Base-by-base conservation (phyloP, 1,140 invertebrate species). In the Dreissena rostriformis region DNA sequence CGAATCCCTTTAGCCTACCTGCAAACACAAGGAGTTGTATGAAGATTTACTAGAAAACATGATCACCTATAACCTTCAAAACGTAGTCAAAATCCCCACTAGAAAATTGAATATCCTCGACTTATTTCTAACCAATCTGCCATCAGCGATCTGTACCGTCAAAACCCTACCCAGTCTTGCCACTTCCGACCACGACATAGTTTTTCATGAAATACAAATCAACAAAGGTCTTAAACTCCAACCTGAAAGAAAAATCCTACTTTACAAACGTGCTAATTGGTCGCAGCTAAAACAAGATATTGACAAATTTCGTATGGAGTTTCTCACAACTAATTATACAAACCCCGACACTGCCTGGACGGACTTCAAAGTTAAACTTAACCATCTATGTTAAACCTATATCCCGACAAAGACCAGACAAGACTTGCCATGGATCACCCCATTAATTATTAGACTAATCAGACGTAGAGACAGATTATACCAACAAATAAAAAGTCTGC, bases 401-500 rank as follows among this genome's bases (percentile, higher is more conserved):
- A 39, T 39, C 39, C 39, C 39, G 39, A 70, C 68, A 19, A 39
- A 52, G 15, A 28, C 98, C 96, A 98, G 61, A 63, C 61, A 63
- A 63, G 61, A 63, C 24, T 26, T 63, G 19, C 61, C 61, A n/a
- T 63, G 61, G 61, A 63, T 63, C 24, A 63, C 19, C 61, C 61
- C 19, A 63, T 22, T 7, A 2, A 63, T 63, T 22, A 63, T n/a
- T n/a, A n/a, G n/a, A n/a, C n/a, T n/a, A n/a, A n/a, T n/a, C n/a
- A n/a, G n/a, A n/a, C n/a, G 19, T n/a, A 63, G 61, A 63, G 19
- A 39, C 39, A 39, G 39, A 39, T 8, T 39, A 39, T 39, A 39
- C 39, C 39, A 39, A 39, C 39, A 39, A 39, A 39, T 39, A 2
- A 39, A 39, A 39, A 39, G 39, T 39, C 39, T 39, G 39, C 39